Base-by-base conservation (phyloP, 2,888 invertebrate species). In the Periphyllus acericola region DNA sequence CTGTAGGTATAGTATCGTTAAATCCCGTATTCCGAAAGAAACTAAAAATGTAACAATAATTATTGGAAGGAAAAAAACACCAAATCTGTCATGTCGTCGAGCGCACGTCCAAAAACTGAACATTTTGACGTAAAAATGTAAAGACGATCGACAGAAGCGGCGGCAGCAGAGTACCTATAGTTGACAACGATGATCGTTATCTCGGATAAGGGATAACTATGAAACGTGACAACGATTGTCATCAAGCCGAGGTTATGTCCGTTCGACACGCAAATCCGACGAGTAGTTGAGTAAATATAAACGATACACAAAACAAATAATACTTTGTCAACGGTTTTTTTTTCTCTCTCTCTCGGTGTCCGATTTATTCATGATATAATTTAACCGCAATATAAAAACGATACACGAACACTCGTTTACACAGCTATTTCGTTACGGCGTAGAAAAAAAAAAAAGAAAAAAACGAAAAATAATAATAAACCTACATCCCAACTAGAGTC, bases 261-360 rank as follows among this genome's bases (percentile, higher is more conserved):
- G 76, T 76, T 52, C n/a, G 17, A 29, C 76, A 76, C 76, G 76
- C 76, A 29, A 76, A 76, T 76, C 76, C 36, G 9, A 9, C 21
- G 40, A 74, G 19, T 21, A 21, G 40, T 74, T 36, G 25, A 8
- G 14, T 71, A 36, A 21, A 25, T 71, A 71, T 71, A 71, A 46
- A 46, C 14, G 46, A 46, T 14, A 46, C 14, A 46, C 46, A 46
- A 46, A 46, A 46, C 46, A 3, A 46, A 46, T 14, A 60, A 71
- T 71, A 71, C 14, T 68, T 32, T 0, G 71, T 71, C 11, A 11
- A 29, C 71, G 17, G n/a, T 71, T 71, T 66, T 14, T 9, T 9
- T 9, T 1, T 46, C n/a, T 14, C 46, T 11, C 46, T 14, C 46
- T 4, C 6, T 29, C 29, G 2, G 0, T 71, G 14, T 32, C 6